Evolutionary conservation across 2,113 vertebrate species (phyloP), one percentile per base, ranked within the genome.

Genomic region (Prietella phreatophila): DNA sequence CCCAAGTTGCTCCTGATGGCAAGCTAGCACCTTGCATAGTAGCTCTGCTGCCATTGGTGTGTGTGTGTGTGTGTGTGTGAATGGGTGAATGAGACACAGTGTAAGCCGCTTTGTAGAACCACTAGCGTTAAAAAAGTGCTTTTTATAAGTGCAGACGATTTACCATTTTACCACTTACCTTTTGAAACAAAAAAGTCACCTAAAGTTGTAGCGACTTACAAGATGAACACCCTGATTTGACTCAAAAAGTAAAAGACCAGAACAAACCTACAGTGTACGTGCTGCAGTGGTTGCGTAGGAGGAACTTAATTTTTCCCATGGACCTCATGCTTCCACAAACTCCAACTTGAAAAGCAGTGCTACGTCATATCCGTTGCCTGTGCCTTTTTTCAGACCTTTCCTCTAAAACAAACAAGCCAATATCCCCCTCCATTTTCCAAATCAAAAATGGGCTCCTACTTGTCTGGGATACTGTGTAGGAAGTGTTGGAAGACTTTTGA

Each of bases 321-420:
- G 42, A 83, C 56, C 61, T 55, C 47, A 42, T 20, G 87, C 36
- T 50, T 60, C 73, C 87, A 84, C 73, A 65, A 58, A 80, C 73
- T 84, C 73, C 30, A 33, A 67, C 58, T 56, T 56, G 33, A 73
- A 75, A 87, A 67, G 79, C 20, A 22, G 11, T 42, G 47, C 53
- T 76, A 76, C 60, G 6, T 79, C 82, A 84, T 88, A 61, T 79
- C 82, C 47, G 9, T 42, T 53, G 56, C 42, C 11, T 39, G 42
- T 65, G 58, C 25, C 53, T 55, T n/a, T 78, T 78, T 84, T 83
- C 56, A 65, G 61, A 69, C 14, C 60, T 79, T 88, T 84, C n/a
- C 30, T 53, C 2, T 67, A 30, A n/a, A 88, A 61, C 71, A 84
- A 75, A 88, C 33, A 83, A 50, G 56, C 25, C 65, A 47, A 47